Conservation (phyloP, 1,140 invertebrate genomes). For the Drosophila trapezifrons region DNA sequence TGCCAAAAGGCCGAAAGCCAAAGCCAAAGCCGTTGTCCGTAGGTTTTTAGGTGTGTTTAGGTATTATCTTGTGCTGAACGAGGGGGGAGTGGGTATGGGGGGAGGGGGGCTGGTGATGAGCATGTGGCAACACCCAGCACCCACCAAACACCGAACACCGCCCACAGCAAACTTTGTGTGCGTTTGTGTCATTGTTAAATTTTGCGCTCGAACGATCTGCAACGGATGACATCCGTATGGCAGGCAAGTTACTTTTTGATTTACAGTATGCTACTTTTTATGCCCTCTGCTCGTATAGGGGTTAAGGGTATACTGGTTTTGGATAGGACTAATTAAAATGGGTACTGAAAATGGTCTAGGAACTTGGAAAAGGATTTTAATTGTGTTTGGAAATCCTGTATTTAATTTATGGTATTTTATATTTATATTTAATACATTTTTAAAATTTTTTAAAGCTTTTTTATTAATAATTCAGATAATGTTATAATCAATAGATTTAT, state of each 20-base stretch:
- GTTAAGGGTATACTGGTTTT: conserved; percentile 12
- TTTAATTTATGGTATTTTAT: not conserved
- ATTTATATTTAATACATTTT: not conserved
- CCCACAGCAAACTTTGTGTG: conserved; percentile 57
- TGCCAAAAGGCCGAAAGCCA: conserved; percentile 50
- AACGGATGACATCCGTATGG: conserved; percentile 81
- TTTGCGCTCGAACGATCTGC: conserved; percentile 82
- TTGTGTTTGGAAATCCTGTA: too few relatives aligned
- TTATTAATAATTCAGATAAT: not conserved
- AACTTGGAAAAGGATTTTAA: too few relatives aligned
- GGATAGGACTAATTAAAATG: not conserved
- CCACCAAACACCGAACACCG: conserved; percentile 13
- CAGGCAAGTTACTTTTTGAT: conserved; percentile 81
- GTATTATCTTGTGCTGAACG: conserved; percentile 67
- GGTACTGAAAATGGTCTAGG: not conserved
- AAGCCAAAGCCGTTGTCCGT: conserved; percentile 44
- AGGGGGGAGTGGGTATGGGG: not conserved
- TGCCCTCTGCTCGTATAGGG: not conserved
- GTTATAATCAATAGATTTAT: too few relatives aligned
- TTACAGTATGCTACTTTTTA: conserved; percentile 72
- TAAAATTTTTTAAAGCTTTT: not conserved
- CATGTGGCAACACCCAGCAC: conserved; percentile 29
- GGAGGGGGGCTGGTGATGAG: conserved; percentile 12
- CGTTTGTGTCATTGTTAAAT: conserved; percentile 83
- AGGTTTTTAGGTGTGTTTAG: conserved; percentile 79